Evolutionary conservation across 2,888 invertebrate genomes (phyloP), one percentile per base, ranked within the genome.

Genomic region (Cryptophagus acutangulus): DNA sequence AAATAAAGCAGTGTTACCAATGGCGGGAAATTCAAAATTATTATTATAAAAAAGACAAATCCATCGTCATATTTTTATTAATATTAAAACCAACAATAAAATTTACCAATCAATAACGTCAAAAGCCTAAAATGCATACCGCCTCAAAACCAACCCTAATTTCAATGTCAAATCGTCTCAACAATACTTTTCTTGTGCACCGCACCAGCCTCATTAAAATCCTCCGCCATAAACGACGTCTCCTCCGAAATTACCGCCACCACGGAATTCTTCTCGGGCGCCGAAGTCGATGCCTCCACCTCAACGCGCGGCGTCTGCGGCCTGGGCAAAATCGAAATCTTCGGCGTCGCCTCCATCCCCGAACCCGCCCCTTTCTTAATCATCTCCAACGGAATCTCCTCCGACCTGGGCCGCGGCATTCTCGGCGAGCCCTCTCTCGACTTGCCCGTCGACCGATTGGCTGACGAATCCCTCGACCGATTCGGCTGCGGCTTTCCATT

Each of bases 371-470:
- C 74, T 45, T 77, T 75, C 47, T 79, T 79, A 58, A 89, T 86
- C 48, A 87, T 81, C 58, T 87, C 88, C 28, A 89, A 65, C 0
- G 88, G 88, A 31, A 89, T 89, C 55, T 88, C 87, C 59, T 87
- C 83, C 15, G 82, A 85, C 41, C 84, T 74, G 0, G 87, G 81
- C 25, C 87, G 72, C 1, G 85, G 84, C 70, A 79, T 73, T 45
- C 78, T 73, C 1, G 82, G 82, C n/a, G 87, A 87, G 10, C 75
- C 76, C 14, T 87, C 86, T 3, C 87, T 72, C 0, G 86, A 86
- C 25, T 49, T 57, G 33, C 59, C 46, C 34, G 54, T 41, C 17
- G 48, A 47, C 12, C 52, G 49, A 6, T 40, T 40, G 10, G 48
- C 26, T 4, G 46, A 46, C 1, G 59, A 57, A 36, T 54, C 57